These are phyloP conservation scores for Halictus quadricinctus DNA, from an alignment of 2,888 invertebrate genomes.

Conservation along the genomic window DNA sequence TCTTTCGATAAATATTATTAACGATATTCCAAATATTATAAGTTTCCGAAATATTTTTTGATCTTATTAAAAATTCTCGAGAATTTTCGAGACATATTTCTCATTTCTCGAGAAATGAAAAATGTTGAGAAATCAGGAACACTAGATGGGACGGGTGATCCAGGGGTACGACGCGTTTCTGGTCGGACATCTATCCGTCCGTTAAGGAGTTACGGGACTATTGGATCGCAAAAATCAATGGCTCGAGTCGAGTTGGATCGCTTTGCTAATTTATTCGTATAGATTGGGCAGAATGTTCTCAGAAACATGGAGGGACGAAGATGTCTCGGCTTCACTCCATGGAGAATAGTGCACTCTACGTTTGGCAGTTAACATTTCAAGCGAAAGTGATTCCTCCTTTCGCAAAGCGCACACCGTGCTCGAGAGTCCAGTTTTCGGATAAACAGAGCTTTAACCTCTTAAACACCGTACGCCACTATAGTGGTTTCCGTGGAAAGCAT, in stretches of 20 bases:
- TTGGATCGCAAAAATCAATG: neutral
- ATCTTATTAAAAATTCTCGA: too few species aligned
- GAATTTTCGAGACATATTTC: too few species aligned
- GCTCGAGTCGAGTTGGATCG: neutral
- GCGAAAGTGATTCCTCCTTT: too few species aligned
- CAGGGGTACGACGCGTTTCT: conserved; percentile 5
- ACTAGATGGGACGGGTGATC: neutral
- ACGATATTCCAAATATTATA: too few species aligned
- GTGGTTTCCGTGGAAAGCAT: too few species aligned
- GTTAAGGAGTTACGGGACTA: neutral
- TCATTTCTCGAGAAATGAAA: too few species aligned
- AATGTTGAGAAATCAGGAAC: too few species aligned
- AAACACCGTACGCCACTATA: too few species aligned
- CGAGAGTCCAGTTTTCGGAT: neutral
- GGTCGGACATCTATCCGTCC: neutral
- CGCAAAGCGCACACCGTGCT: neutral
- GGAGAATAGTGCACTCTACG: neutral
- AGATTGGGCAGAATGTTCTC: neutral
- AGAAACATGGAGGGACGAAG: neutral
- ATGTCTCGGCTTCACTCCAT: neutral
- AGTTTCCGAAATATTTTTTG: too few species aligned
- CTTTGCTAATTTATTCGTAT: neutral
- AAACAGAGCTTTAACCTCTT: too few species aligned
- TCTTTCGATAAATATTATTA: too few species aligned
- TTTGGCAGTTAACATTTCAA: too few species aligned